phyloP scores from a whole-genome alignment of 2,797 vertebrate species.

The Sebastes trivittatus region DNA sequence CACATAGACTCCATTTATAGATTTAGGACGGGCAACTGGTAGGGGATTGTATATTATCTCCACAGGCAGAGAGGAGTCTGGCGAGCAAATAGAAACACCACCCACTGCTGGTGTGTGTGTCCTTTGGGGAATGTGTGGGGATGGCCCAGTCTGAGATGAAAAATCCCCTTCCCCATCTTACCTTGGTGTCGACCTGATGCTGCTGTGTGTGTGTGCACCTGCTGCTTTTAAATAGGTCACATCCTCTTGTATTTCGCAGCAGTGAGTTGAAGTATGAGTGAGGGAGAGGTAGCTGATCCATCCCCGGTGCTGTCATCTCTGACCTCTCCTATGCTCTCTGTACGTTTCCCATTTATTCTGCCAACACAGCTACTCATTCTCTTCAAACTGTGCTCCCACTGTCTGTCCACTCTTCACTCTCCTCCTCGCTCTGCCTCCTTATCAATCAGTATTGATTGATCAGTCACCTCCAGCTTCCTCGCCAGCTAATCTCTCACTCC shows the following conservation, averaged over 20 bases:
- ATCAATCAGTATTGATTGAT: constrained; percentile 24
- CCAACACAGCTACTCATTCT: constrained; percentile 22
- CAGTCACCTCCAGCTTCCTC: constrained; percentile 9
- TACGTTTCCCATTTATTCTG: constrained; percentile 16
- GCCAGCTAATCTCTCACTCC: constrained; percentile 19
- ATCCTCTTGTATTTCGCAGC: constrained; percentile 33
- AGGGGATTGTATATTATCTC: constrained; percentile 42
- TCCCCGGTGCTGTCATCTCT: constrained; percentile 15
- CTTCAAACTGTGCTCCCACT: neutral
- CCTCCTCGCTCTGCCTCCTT: neutral
- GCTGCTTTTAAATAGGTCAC: constrained; percentile 77
- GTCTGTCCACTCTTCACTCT: constrained; percentile 1
- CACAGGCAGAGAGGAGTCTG: constrained; percentile 34
- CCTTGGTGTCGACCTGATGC: constrained; percentile 9
- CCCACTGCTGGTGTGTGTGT: constrained; percentile 38
- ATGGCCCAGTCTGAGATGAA: constrained; percentile 65
- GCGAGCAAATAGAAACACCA: constrained; percentile 45
- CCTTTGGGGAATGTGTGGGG: constrained; percentile 56
- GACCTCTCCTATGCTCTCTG: constrained; percentile 12
- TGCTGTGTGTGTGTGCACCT: neutral
- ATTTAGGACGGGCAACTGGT: constrained; percentile 59
- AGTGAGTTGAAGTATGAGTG: constrained; percentile 23
- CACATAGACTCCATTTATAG: constrained; percentile 52
- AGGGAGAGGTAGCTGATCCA: constrained; percentile 32
- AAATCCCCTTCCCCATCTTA: constrained; percentile 40